Conservation (phyloP, 1,140 invertebrate species). For the Saccostrea glomerata region DNA sequence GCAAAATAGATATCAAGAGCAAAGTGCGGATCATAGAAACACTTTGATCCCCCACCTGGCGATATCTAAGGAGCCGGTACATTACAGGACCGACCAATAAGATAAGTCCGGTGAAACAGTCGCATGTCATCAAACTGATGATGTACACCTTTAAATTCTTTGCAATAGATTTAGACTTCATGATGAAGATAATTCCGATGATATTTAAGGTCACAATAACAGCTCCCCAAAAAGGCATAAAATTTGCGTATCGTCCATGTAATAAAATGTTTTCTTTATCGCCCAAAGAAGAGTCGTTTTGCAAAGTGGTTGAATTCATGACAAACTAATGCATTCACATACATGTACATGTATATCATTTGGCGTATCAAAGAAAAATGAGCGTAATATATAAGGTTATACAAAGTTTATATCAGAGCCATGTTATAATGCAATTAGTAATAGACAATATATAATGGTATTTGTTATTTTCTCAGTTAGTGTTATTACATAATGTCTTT, state of each 20-base stretch:
- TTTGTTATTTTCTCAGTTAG: no score
- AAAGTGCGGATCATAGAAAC: background rate
- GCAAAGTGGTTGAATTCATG: no score
- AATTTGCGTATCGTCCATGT: background rate
- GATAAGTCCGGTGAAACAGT: background rate
- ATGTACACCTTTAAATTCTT: constrained; percentile 10
- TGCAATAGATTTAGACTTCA: background rate
- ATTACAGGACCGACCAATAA: background rate
- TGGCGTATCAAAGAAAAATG: no score
- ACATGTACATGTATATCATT: no score
- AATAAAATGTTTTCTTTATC: background rate
- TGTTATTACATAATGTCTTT: no score
- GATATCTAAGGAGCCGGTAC: background rate
- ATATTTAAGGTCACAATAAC: background rate
- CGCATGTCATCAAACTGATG: constrained; percentile 1
- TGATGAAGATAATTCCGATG: background rate
- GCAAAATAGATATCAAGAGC: background rate
- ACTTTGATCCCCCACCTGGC: background rate
- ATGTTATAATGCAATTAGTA: no score
- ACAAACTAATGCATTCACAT: no score
- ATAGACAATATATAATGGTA: no score
- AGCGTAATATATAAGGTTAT: no score
- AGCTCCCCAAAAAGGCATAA: background rate
- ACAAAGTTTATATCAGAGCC: no score
- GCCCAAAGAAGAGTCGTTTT: background rate